Evolutionary conservation across 35 echinoderm and acorn worm species (phyloP), one percentile per base, ranked within the genome.

Genomic region (Ophioderma brevispina): DNA sequence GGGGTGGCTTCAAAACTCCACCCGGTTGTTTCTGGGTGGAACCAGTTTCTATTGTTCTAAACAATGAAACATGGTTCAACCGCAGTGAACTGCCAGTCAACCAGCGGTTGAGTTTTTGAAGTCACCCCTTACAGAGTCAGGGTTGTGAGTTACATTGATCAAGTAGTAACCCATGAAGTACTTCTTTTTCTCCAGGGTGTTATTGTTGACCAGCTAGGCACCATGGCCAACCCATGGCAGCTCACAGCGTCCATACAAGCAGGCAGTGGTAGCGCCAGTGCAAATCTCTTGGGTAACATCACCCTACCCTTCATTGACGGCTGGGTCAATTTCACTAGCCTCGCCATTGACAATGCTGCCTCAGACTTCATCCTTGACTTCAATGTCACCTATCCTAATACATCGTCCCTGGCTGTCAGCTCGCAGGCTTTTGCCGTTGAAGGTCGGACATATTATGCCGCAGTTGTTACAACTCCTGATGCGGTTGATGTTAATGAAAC

Each of bases 271-370:
- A 36, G 37, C 0, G 70, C 21, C 30, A 40, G 78, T 31, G 86
- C 86, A 10, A 33, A 78, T 23, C 85, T 95, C 33, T 1, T 82
- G 35, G 96, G 96, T 21, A 93, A 95, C 84, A 86, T 63, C 50
- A 98, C 96, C 19, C 38, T 90, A 40, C 80, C 55, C n/a, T 95
- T 98, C 55, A 33, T 42, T 31, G 64, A 87, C 5, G 91, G 96
- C 78, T 91, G 89, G 86, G 90, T 87, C 37, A 98, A 94, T 87
- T 98, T 90, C 59, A 95, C 96, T 23, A 75, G 82, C 35, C 84
- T 95, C 28, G 84, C 84, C 21, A 84, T 98, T 32, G 79, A 82
- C 50, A 55, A 3, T 50, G 49, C 39, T 1, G 87, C 81, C 23
- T 37, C 40, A 30, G 85, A 79, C 13, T 94, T 89, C 49, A 55